A percentile compares a stretch with the other conserved stretches of the same genome.
These are phyloP conservation scores for Plagodis pulveraria DNA, from an alignment of 2,888 invertebrate species.

Conservation along the genomic window DNA sequence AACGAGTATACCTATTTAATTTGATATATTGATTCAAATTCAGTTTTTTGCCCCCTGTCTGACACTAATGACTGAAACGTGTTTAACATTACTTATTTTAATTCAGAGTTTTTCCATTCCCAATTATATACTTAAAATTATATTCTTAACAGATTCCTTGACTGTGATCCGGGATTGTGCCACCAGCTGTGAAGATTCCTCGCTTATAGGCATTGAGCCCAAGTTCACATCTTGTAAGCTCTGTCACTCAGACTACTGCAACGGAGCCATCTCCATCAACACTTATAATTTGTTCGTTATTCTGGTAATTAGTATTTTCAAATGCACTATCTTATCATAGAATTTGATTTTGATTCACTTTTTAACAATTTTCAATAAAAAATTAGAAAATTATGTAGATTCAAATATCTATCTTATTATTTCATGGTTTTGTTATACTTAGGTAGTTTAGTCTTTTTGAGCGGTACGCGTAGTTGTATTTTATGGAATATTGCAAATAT, in stretches of 20 bases:
- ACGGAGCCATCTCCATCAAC: conserved; percentile 52
- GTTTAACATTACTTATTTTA: background rate
- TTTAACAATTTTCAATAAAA: background rate
- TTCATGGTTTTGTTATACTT: background rate
- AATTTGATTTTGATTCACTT: background rate
- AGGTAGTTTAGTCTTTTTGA: background rate
- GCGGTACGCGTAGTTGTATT: too few species aligned
- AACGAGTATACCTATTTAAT: too few species aligned
- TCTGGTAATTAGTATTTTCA: conserved; percentile 17
- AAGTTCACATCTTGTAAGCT: conserved; percentile 59
- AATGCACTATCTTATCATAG: conserved; percentile 22
- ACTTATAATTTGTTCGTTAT: conserved; percentile 43
- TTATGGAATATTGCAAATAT: background rate
- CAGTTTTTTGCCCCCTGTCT: too few species aligned
- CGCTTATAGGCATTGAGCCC: conserved; percentile 41
- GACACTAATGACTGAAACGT: background rate
- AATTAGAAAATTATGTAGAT: background rate
- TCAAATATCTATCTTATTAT: background rate
- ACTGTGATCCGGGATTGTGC: conserved; percentile 68
- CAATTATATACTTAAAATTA: background rate
- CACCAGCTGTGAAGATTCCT: conserved; percentile 50
- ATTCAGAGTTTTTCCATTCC: background rate
- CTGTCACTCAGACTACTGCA: conserved; percentile 67
- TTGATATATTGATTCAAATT: too few species aligned
- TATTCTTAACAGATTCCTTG: conserved; percentile 46